Evolutionary conservation across 2,888 invertebrate genomes (phyloP).

Genomic region (Aphidius colemani): DNA sequence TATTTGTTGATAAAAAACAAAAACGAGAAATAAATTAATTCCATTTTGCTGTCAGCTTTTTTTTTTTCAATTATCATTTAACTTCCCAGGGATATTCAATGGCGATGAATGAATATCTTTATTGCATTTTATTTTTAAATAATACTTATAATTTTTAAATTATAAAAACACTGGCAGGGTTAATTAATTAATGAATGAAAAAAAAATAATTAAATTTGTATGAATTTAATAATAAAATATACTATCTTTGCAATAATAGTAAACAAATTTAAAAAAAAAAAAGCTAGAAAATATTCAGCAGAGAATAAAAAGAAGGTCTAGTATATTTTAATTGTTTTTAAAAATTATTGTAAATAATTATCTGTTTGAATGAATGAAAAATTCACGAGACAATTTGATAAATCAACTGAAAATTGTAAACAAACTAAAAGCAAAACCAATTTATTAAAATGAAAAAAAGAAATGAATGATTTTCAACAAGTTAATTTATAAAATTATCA

Average conservation of each 20-base stretch:
- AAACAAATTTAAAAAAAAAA: neutral
- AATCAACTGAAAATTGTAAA: neutral
- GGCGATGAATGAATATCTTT: too few relatives aligned
- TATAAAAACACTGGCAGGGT: too few relatives aligned
- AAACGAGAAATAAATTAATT: constrained; percentile 27
- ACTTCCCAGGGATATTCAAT: too few relatives aligned
- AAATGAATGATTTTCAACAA: neutral
- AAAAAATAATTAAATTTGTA: constrained; percentile 30
- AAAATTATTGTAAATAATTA: constrained; percentile 59
- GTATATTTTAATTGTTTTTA: constrained; percentile 46
- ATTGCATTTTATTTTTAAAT: too few relatives aligned
- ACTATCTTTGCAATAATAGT: constrained; percentile 1
- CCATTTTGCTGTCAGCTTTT: too few relatives aligned
- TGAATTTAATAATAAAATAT: constrained; percentile 7
- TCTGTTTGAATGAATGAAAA: constrained; percentile 62
- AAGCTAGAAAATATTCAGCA: too few relatives aligned
- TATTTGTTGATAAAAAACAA: constrained; percentile 4
- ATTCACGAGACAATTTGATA: neutral
- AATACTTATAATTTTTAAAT: too few relatives aligned
- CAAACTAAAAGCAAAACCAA: neutral
- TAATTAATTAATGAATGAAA: constrained; percentile 29
- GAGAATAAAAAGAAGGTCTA: too few relatives aligned
- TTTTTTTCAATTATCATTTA: too few relatives aligned
- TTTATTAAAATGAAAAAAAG: neutral
- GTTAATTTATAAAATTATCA: neutral